Percentiles rank a stretch among this genome's conserved stretches.
Evolutionary conservation across 2,113 vertebrate genomes (phyloP).

Genomic region (Hemiscyllium ocellatum): DNA sequence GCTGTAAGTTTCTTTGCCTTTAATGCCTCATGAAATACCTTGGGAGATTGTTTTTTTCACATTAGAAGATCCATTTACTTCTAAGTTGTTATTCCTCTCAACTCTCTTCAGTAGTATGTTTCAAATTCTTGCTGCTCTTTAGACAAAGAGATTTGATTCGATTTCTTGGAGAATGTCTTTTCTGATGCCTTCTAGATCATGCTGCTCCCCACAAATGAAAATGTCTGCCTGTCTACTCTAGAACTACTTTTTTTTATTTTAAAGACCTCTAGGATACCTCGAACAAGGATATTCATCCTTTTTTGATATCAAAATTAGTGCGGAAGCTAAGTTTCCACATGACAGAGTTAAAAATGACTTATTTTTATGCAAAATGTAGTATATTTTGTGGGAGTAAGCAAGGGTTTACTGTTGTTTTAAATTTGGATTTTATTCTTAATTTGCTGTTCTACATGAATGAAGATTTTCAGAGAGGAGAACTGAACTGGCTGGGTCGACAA

Average conservation of each 20-base stretch:
- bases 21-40: not conserved
- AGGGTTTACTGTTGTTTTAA: not conserved
- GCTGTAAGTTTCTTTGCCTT: not conserved
- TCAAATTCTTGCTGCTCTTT: not conserved
- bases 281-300: not conserved
- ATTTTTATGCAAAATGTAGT: not conserved
- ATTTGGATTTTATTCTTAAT: not conserved
- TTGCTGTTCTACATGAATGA: not conserved
- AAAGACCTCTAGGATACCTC: not conserved
- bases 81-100: not conserved
- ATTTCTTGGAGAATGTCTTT: not conserved
- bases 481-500: not conserved
- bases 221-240: not conserved
- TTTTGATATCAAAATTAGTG: not conserved
- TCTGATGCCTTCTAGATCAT: not conserved
- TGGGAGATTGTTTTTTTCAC: not conserved
- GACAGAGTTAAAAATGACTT: not conserved
- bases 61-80: not conserved
- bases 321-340: not conserved
- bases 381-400: not conserved
- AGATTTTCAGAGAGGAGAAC: not conserved
- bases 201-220: not conserved
- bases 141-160: not conserved
- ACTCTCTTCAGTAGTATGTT: not conserved
- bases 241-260: not conserved